Base-by-base conservation (phyloP, 2,113 vertebrate species). In the Chaetorhynchus papuensis region DNA sequence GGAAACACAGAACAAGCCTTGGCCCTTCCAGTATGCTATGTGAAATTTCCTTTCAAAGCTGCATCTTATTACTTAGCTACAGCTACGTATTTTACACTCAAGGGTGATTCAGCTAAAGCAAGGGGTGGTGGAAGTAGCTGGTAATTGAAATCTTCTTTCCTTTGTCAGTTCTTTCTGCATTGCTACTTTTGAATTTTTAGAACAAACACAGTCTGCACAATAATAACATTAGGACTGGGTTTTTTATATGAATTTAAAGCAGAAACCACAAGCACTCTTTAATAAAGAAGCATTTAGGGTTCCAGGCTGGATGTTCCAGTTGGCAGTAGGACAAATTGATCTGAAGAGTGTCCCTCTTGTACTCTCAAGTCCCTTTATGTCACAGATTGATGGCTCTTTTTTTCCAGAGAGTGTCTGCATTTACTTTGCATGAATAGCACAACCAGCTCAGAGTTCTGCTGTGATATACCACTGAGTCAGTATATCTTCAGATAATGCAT, bases 341-440 rank as follows among this genome's bases (percentile, higher is more conserved):
- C 75, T 92, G 82, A 94, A 80, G 93, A 85, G 56, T 41, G 66
- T 95, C 95, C 90, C 93, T 93, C 75, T 93, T 95, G 94, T 90
- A 87, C 94, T 90, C 88, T 96, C 69, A 93, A 86, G 90, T 96
- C 93, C 94, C 82, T 94, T 96, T 96, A 95, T 96, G 93, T 95
- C 95, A 96, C 92, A 95, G 84, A 93, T 95, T 94, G 93, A 96
- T 95, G 79, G 56, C 85, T 93, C 0, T 82, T 90, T 87, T 88
- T 95, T 83, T n/a, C 63, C 90, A 47, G 54, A 90, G 54, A 45
- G 90, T 91, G 79, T 59, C 68, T 92, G 85, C 76, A 24, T 95
- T 96, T 91, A 70, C 87, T 96, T 94, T 77, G 47, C 52, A 16
- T 77, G 92, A 96, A 80, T 68, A 90, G n/a, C 68, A 37, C 75